Conservation (phyloP, 53 echinoderm and acorn worm genomes). For the Arbacia lixula region DNA sequence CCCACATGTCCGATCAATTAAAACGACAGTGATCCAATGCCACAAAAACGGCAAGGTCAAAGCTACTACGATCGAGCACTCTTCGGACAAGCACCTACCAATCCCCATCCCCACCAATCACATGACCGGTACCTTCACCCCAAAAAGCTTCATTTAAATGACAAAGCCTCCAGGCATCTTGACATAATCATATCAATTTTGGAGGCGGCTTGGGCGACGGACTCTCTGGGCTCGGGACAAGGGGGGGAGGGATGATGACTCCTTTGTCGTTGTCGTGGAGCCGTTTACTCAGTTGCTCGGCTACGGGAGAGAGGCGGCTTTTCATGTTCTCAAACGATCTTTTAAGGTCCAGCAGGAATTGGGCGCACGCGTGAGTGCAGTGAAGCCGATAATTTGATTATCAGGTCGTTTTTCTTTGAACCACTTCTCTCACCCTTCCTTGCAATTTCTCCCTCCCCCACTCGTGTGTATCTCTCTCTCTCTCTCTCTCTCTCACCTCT, state of each 20-base stretch:
- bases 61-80: too few species aligned
- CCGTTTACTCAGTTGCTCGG: constrained; percentile 49
- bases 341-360: constrained; percentile 14
- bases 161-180: constrained; percentile 35
- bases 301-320: constrained; percentile 49
- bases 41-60: too few species aligned
- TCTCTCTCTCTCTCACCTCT: background rate
- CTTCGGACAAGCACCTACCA: background rate
- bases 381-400: constrained; percentile 53
- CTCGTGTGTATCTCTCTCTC: constrained; percentile 3
- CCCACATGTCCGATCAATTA: too few species aligned
- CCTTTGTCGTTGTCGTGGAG: constrained; percentile 24
- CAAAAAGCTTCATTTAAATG: constrained; percentile 37
- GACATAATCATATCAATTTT: too few species aligned
- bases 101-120: constrained; percentile 20
- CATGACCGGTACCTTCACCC: background rate
- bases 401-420: constrained; percentile 29
- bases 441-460: background rate
- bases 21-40: too few species aligned
- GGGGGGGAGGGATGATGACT: too few species aligned
- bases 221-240: constrained; percentile 34
- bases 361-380: constrained; percentile 32
- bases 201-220: background rate
- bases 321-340: constrained; percentile 50
- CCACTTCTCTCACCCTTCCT: background rate